A percentile compares a stretch with the other conserved stretches of the same genome.
Evolutionary conservation across 1,140 invertebrate species (phyloP).

Genomic region (Propsilocerus akamusi): DNA sequence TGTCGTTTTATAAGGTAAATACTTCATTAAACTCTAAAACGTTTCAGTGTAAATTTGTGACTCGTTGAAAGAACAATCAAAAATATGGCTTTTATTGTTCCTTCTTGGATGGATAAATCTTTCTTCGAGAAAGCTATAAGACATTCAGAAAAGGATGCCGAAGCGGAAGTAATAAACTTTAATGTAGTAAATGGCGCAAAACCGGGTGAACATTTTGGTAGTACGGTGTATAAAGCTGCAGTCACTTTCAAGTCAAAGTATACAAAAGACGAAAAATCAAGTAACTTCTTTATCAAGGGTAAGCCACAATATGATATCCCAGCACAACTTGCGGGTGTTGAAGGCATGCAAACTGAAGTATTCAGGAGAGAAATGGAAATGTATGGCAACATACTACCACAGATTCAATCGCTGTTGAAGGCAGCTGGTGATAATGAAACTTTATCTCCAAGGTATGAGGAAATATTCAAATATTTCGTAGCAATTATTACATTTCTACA

Average conservation of each 20-base stretch:
- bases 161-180: not conserved
- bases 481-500: too few species aligned
- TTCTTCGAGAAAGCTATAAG: not conserved
- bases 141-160: too few species aligned
- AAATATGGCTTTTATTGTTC: too few species aligned
- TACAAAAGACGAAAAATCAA: not conserved
- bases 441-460: not conserved
- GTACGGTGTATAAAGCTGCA: not conserved
- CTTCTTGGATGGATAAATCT: not conserved
- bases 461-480: too few species aligned
- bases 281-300: not conserved
- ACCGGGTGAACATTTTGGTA: not conserved
- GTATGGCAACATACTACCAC: not conserved
- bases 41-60: too few species aligned
- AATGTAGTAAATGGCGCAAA: not conserved
- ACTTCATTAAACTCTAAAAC: too few species aligned
- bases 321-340: not conserved
- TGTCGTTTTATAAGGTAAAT: too few species aligned
- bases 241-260: not conserved
- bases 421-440: not conserved
- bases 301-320: too few species aligned
- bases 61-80: too few species aligned
- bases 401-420: not conserved
- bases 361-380: not conserved
- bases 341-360: not conserved